Conservation (phyloP, 2,888 invertebrate genomes). For the Ophion costatus region DNA sequence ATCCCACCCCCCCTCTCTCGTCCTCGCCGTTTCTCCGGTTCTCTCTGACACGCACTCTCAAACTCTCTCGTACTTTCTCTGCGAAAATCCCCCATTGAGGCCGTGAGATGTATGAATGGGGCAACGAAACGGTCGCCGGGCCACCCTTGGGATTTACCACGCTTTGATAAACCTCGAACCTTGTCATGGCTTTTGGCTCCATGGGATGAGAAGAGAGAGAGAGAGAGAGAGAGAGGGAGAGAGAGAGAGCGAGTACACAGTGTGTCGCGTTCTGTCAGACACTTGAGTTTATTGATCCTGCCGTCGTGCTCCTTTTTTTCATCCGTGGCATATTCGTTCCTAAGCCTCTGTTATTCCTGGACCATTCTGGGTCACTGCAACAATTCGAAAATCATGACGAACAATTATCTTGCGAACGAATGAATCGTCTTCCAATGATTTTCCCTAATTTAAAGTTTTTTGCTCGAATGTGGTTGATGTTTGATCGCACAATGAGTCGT, state of each 20-base stretch:
- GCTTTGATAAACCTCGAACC: slow-evolving; percentile 38
- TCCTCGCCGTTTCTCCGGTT: neutral
- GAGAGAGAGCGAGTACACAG: neutral
- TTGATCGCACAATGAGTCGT: too few species aligned
- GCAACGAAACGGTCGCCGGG: slow-evolving; percentile 22
- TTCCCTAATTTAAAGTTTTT: too few species aligned
- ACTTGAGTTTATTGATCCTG: slow-evolving; percentile 49
- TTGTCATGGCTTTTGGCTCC: neutral
- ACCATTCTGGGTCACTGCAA: neutral
- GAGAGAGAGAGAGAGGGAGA: slow-evolving; percentile 3
- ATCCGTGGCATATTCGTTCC: slow-evolving; percentile 16
- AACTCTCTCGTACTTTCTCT: slow-evolving; percentile 8
- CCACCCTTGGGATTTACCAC: slow-evolving; percentile 54
- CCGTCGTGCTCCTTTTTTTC: slow-evolving; percentile 5
- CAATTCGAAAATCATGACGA: neutral
- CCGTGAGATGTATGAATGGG: slow-evolving; percentile 69
- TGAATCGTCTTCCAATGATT: too few species aligned
- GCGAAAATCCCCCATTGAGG: slow-evolving; percentile 64
- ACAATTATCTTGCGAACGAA: too few species aligned
- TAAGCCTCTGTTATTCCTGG: neutral
- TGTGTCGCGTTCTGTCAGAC: slow-evolving; percentile 28
- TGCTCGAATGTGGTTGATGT: too few species aligned
- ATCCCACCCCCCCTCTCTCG: slow-evolving; percentile 18
- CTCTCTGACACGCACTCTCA: neutral
- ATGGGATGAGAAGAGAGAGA: neutral